Evolutionary conservation across 2,888 invertebrate genomes (phyloP), one percentile per base, ranked within the genome.

Genomic region (Stomorhina lunata): DNA sequence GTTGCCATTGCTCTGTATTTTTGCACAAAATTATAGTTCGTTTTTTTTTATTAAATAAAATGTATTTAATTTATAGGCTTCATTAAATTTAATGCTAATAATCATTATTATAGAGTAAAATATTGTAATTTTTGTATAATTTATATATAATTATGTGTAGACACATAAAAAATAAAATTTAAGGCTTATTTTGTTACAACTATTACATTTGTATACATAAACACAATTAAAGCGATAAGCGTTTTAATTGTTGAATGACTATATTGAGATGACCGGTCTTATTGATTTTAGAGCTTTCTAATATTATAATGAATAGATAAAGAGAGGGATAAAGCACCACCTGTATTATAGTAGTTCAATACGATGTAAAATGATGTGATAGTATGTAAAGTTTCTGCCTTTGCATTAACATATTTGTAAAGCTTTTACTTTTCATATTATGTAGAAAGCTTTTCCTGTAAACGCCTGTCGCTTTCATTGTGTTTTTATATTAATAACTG

Each of bases 71-170:
- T 55, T 50, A 17, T 15, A 20, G 29, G n/a, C n/a, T n/a, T n/a
- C n/a, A 53, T 45, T n/a, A 55, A 45, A 37, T 43, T 43, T 34
- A 57, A 53, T 15, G 10, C 34, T 48, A 55, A 45, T 78, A 53
- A 69, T 40, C 17, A 71, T 78, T 78, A 71, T 45, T 45, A 27
- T 77, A 68, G 50, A 25, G 7, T 55, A 34, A 69, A 63, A 34
- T 29, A 69, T 50, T 50, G 12, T 53, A 69, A 53, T 77, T 61
- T 45, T 34, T 66, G 15, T 59, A 2, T 34, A 61, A 61, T 45
- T 71, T 45, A 32, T 15, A 53, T 4, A n/a, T n/a, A n/a, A n/a
- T n/a, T n/a, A n/a, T n/a, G n/a, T n/a, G n/a, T n/a, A 43, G 10
- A 12, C 7, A 34, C 32, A 66, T 34, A 32, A 32, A n/a, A 15